Conservation (phyloP, 2,888 invertebrate species). For the Philaethria dido region DNA sequence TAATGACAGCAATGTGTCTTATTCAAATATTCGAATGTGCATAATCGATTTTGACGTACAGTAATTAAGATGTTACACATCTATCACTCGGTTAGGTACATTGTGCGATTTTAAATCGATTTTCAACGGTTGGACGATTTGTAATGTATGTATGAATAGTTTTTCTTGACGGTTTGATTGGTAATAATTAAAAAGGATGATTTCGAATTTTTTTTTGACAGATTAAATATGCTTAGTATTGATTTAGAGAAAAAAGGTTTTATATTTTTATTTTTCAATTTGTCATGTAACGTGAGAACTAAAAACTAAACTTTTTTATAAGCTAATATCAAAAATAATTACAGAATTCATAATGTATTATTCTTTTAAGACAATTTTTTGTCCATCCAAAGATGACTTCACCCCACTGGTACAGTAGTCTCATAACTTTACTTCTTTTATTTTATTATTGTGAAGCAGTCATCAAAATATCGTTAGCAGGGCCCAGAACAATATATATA, state of each 20-base stretch:
- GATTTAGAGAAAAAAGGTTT: neutral
- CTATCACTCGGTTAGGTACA: conserved; percentile 61
- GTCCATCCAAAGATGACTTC: conserved; percentile 23
- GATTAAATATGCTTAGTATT: neutral
- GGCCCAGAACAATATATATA: conserved; percentile 62
- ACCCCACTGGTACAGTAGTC: conserved; percentile 48
- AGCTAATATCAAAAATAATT: conserved; percentile 17
- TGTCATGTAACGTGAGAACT: conserved; percentile 17
- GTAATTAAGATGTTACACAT: conserved; percentile 67
- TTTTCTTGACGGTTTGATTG: conserved; percentile 19
- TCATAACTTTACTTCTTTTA: conserved; percentile 62
- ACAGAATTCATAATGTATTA: conserved; percentile 20
- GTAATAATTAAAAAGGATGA: conserved; percentile 29
- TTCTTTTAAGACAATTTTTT: conserved; percentile 27
- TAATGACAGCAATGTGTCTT: conserved; percentile 68
- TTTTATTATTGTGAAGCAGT: conserved; percentile 71
- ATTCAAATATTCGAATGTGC: conserved; percentile 70
- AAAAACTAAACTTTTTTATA: neutral
- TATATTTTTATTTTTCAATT: neutral
- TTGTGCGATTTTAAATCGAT: conserved; percentile 63
- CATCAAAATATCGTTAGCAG: conserved; percentile 80
- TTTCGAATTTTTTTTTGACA: conserved; percentile 11
- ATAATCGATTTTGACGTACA: conserved; percentile 76
- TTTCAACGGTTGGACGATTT: conserved; percentile 65
- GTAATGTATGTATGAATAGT: conserved; percentile 36